Evolutionary conservation across 2,797 vertebrate species (phyloP).

Genomic region (Echiichthys vipera): DNA sequence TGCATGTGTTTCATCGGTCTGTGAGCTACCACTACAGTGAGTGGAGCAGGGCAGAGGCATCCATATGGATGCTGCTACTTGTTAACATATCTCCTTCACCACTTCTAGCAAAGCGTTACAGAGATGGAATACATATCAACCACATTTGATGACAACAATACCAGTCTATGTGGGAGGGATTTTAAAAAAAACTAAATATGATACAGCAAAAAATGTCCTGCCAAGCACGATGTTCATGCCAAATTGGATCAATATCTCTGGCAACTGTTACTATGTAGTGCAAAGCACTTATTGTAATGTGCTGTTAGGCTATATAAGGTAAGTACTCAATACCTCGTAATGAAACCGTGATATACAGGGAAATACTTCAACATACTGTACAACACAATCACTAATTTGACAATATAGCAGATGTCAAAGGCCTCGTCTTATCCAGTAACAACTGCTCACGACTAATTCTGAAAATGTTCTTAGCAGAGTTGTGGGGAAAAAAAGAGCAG

Average conservation of each 20-base stretch:
- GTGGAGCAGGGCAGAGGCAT: slow-evolving; percentile 77
- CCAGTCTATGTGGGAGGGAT: slow-evolving; percentile 33
- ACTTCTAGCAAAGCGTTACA: slow-evolving; percentile 71
- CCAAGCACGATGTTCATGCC: slow-evolving; percentile 67
- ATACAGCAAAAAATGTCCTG: slow-evolving; percentile 56
- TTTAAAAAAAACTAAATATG: slow-evolving; percentile 47
- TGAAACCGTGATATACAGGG: slow-evolving; percentile 56
- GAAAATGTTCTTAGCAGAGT: slow-evolving; percentile 43
- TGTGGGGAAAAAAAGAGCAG: slow-evolving; percentile 54
- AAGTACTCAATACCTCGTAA: slow-evolving; percentile 58
- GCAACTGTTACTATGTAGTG: slow-evolving; percentile 65
- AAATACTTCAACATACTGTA: slow-evolving; percentile 41
- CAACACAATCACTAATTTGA: slow-evolving; percentile 64
- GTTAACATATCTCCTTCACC: slow-evolving; percentile 79
- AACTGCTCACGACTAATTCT: slow-evolving; percentile 62
- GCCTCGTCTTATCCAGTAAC: slow-evolving; percentile 45
- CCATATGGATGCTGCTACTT: slow-evolving; percentile 84
- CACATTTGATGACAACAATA: slow-evolving; percentile 67
- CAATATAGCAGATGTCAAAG: slow-evolving; percentile 55
- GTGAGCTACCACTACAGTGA: slow-evolving; percentile 75
- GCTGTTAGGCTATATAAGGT: slow-evolving; percentile 54
- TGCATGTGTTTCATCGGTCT: slow-evolving; percentile 75
- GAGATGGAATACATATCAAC: slow-evolving; percentile 66
- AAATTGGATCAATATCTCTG: slow-evolving; percentile 70
- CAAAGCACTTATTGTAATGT: slow-evolving; percentile 71